Percentiles rank a stretch among this genome's conserved stretches.
These are phyloP conservation scores for Centropus bengalensis DNA, from an alignment of 2,113 vertebrate genomes.

Conservation along the genomic window DNA sequence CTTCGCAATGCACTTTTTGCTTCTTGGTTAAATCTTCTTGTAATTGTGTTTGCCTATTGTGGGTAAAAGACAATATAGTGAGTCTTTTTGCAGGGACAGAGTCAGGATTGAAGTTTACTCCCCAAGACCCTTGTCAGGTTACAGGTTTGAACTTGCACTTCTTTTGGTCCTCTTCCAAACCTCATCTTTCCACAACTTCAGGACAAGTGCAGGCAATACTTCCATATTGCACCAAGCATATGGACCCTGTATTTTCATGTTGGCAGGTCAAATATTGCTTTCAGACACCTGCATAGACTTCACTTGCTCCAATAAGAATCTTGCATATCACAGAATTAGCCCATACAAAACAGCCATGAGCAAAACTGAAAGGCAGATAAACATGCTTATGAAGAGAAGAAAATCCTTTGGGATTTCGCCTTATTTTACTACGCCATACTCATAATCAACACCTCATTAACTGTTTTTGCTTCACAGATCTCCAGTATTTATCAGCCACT, in stretches of 20 bases:
- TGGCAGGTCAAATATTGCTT: conserved; percentile 32
- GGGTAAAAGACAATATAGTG: background rate
- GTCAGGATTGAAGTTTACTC: background rate
- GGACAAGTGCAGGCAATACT: background rate
- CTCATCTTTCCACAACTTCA: conserved; percentile 7
- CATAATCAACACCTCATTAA: background rate
- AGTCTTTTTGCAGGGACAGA: background rate
- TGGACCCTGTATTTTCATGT: conserved; percentile 18
- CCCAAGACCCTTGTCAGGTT: background rate
- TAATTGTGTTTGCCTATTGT: background rate
- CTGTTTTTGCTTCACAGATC: background rate
- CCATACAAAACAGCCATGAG: background rate
- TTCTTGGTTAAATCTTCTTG: background rate
- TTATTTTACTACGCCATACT: background rate
- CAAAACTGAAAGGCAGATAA: background rate
- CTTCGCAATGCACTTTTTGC: background rate
- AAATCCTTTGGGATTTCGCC: background rate
- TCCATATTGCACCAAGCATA: background rate
- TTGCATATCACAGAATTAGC: background rate
- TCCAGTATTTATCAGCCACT: background rate
- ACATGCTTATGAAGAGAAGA: background rate
- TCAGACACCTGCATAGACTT: background rate
- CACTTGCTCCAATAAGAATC: background rate
- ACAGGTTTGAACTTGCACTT: background rate
- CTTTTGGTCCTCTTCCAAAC: conserved; percentile 4